A percentile compares a stretch with the other conserved stretches of the same genome.
Evolutionary conservation across 2,888 invertebrate genomes (phyloP).

Genomic region (Plemyria rubiginata): DNA sequence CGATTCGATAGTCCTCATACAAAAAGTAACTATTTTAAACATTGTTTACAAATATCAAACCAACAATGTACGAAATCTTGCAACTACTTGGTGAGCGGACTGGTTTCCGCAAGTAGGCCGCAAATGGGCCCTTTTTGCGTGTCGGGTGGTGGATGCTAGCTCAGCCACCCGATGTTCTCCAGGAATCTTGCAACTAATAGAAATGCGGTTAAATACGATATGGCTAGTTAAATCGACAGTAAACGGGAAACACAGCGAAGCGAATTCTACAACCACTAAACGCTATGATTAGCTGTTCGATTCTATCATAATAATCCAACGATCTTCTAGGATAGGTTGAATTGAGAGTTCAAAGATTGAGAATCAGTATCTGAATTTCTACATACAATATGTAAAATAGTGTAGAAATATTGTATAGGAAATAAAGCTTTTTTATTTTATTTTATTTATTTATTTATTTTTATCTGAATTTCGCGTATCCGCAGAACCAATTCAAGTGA

Average conservation of each 20-base stretch:
- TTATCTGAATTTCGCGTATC: neutral
- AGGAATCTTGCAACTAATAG: conserved; percentile 15
- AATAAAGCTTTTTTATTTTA: too few relatives aligned
- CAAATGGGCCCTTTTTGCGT: too few relatives aligned
- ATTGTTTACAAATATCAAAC: neutral
- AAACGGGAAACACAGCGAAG: conserved; percentile 1
- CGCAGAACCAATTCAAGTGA: conserved; percentile 13
- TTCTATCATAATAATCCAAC: neutral
- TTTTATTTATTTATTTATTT: too few relatives aligned
- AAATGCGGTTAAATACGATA: conserved; percentile 38
- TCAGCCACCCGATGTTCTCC: too few relatives aligned
- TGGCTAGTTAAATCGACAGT: conserved; percentile 31
- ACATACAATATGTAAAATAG: too few relatives aligned
- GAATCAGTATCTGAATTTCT: neutral
- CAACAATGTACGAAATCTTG: conserved; percentile 17
- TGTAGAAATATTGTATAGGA: too few relatives aligned
- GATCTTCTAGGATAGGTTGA: neutral
- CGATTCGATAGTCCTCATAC: too few relatives aligned
- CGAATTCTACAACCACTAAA: neutral
- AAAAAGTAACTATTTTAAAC: neutral
- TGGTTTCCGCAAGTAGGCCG: too few relatives aligned
- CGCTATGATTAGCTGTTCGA: neutral
- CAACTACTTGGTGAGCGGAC: too few relatives aligned
- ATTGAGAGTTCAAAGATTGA: too few relatives aligned
- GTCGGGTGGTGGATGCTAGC: too few relatives aligned